Evolutionary conservation across 1,140 invertebrate species (phyloP).

Genomic region (Drosophila setifemur): DNA sequence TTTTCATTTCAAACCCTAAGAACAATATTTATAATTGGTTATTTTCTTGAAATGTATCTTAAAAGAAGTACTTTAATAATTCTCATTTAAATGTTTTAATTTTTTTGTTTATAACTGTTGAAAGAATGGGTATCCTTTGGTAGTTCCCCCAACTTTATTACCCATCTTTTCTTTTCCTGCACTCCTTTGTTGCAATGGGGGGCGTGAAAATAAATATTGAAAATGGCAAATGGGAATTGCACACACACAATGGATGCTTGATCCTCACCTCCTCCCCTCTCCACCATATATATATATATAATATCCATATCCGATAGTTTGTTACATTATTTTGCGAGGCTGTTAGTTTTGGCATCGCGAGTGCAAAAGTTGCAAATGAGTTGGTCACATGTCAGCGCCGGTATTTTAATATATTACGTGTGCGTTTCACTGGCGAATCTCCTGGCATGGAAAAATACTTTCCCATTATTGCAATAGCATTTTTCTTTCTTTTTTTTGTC

Average conservation of each 20-base stretch:
- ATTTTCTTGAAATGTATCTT: too few species aligned
- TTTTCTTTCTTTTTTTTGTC: too few species aligned
- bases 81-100: too few species aligned
- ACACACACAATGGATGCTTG: conserved; percentile 67
- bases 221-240: conserved; percentile 79
- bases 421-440: conserved; percentile 10
- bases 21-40: too few species aligned
- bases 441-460: neutral
- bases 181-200: conserved; percentile 46
- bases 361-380: conserved; percentile 51
- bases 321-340: conserved; percentile 47
- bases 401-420: conserved; percentile 59
- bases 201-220: conserved; percentile 72
- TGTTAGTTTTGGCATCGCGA: conserved; percentile 42
- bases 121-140: neutral
- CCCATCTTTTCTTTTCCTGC: neutral
- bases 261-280: conserved; percentile 27
- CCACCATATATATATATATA: too few species aligned
- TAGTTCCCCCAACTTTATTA: neutral
- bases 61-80: too few species aligned
- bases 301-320: conserved; percentile 36
- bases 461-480: conserved; percentile 21
- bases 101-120: neutral
- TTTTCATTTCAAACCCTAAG: too few species aligned
- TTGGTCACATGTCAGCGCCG: conserved; percentile 23